A percentile compares a stretch with the other conserved stretches of the same genome.
phyloP scores from a whole-genome alignment of 2,113 vertebrate genomes.

The Antechinus flavipes region DNA sequence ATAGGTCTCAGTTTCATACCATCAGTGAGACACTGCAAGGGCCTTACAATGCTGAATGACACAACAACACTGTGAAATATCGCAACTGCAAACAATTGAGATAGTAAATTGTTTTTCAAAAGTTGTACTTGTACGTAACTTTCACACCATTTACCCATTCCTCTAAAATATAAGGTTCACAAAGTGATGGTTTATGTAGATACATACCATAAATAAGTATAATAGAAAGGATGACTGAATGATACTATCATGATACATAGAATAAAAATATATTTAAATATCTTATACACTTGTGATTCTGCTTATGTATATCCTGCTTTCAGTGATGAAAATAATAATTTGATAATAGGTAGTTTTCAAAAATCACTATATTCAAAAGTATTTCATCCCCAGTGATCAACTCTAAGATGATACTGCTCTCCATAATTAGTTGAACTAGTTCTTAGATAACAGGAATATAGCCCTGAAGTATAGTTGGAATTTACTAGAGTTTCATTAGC shows the following conservation, averaged over 20 bases:
- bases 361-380: neutral
- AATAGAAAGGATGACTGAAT: too few species aligned
- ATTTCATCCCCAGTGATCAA: neutral
- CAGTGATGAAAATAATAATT: neutral
- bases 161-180: too few species aligned
- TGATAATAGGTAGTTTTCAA: neutral
- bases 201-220: too few species aligned
- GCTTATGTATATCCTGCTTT: too few species aligned
- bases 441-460: neutral
- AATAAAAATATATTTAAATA: too few species aligned
- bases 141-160: too few species aligned
- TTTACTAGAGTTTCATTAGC: neutral
- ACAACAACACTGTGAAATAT: neutral
- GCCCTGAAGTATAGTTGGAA: neutral
- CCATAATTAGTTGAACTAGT: neutral
- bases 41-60: neutral
- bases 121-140: too few species aligned
- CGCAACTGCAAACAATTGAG: neutral
- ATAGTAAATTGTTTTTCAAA: neutral
- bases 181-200: too few species aligned
- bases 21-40: neutral
- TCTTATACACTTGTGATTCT: too few species aligned
- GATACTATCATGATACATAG: too few species aligned
- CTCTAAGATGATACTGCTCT: neutral
- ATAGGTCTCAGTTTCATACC: neutral